Evolutionary conservation across 2,113 vertebrate species (phyloP), one percentile per base, ranked within the genome.

Genomic region (Callionymus lyra): DNA sequence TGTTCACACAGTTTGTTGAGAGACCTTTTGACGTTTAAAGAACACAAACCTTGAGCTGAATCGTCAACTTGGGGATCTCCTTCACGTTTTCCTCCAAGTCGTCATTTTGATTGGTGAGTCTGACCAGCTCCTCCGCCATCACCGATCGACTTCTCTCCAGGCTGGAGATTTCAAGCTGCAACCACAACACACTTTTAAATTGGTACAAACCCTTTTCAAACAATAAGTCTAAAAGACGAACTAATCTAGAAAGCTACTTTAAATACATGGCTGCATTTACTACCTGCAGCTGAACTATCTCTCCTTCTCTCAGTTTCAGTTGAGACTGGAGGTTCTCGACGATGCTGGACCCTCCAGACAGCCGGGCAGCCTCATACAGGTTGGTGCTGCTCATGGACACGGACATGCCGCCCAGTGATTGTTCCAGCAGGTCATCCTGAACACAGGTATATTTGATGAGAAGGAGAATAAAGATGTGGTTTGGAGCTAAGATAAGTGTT

Each of bases 291-390:
- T 99, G 95, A 38, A 81, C 82, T 38, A 97, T 90, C 79, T 99
- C 95, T 58, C 95, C 95, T 65, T 98, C 95, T 72, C 86, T 79
- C 38, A 94, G 83, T 73, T 99, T 97, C 46, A 99, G 81, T 73
- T 99, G 95, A 14, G 95, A 97, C 56, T 99, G 95, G 34, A 99
- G 84, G 71, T 90, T 98, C 80, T 99, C 95, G 15, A 99, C 80
- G 53, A 99, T 58, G 69, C 88, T 99, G 47, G 95, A 99, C n/a
- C 93, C 95, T 38, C 92, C 90, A 11, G 91, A 91, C 71, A 97
- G 85, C 46, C 94, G 84, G 40, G 97, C 83, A 10, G 84, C 92
- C 10, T 98, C 95, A 6, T 98, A 99, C 27, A 97, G 76, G 55
- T 93, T 97, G 72, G 65, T 90, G 45, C 91, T 91, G 55, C 82